These are phyloP conservation scores for Gonatopus flavifemur DNA, from an alignment of 1,140 invertebrate species.

Conservation along the genomic window DNA sequence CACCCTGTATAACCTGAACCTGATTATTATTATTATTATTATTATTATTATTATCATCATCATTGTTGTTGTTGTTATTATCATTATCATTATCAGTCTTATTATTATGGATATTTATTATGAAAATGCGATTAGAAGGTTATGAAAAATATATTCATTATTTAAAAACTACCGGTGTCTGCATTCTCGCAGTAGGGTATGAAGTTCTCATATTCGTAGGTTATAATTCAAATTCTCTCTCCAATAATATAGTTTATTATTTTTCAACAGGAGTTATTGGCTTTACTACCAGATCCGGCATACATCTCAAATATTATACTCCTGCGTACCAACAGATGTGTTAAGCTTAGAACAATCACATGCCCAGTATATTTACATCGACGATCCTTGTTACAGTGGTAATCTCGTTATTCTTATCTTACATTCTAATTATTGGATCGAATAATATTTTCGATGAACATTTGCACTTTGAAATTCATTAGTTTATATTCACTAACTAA, in stretches of 20 bases:
- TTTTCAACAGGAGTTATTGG: conserved; percentile 43
- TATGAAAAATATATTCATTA: conserved; percentile 35
- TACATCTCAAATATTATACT: conserved; percentile 39
- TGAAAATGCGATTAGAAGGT: conserved; percentile 21
- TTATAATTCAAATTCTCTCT: conserved; percentile 2
- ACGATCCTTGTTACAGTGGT: conserved; percentile 53
- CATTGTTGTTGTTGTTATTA: too few species aligned
- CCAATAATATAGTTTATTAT: conserved; percentile 1
- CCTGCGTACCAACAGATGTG: conserved; percentile 40
- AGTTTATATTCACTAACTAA: too few species aligned
- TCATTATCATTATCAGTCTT: too few species aligned
- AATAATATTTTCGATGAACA: not conserved
- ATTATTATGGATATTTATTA: too few species aligned
- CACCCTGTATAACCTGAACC: too few species aligned
- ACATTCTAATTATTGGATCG: not conserved
- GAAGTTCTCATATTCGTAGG: conserved; percentile 8
- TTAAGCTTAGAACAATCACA: conserved; percentile 43
- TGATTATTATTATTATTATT: too few species aligned
- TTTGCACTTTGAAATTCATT: too few species aligned
- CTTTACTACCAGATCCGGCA: conserved; percentile 48
- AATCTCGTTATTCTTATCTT: conserved; percentile 5
- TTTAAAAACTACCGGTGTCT: conserved; percentile 43
- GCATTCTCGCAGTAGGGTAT: conserved; percentile 43
- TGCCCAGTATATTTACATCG: conserved; percentile 54
- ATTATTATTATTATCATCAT: too few species aligned